Conservation (phyloP, 2,797 vertebrate species). For the Ammospiza maritima region DNA sequence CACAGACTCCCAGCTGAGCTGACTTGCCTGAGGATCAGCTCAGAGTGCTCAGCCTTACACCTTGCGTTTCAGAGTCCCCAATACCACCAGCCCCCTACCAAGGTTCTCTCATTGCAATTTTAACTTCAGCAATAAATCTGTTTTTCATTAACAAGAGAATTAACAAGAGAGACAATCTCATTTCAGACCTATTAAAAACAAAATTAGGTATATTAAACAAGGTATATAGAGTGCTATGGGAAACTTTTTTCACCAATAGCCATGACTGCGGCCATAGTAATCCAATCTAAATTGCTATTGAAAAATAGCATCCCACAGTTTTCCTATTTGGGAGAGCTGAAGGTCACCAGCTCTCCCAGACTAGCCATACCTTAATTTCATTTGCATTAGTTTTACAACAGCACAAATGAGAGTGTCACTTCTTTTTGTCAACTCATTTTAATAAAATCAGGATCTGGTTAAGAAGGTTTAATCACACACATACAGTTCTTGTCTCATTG, state of each 20-base stretch:
- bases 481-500: neutral
- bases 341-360: neutral
- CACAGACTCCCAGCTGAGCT: rapidly evolving
- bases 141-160: slow-evolving; percentile 52
- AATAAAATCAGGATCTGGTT: slow-evolving; percentile 10
- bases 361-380: neutral
- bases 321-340: neutral
- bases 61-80: neutral
- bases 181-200: slow-evolving; percentile 54
- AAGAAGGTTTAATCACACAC: neutral
- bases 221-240: neutral
- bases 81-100: neutral
- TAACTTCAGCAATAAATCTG: slow-evolving; percentile 33
- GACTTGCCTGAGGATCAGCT: neutral
- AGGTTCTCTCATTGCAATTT: neutral
- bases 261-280: neutral
- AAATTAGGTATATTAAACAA: slow-evolving; percentile 50
- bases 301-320: slow-evolving; percentile 10
- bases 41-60: rapidly evolving
- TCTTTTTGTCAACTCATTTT: neutral
- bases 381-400: neutral
- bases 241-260: slow-evolving; percentile 25
- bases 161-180: slow-evolving; percentile 48
- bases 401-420: neutral
- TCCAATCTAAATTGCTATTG: slow-evolving; percentile 21